Conservation (phyloP, 2,113 vertebrate genomes). For the Vulpes lagopus region DNA sequence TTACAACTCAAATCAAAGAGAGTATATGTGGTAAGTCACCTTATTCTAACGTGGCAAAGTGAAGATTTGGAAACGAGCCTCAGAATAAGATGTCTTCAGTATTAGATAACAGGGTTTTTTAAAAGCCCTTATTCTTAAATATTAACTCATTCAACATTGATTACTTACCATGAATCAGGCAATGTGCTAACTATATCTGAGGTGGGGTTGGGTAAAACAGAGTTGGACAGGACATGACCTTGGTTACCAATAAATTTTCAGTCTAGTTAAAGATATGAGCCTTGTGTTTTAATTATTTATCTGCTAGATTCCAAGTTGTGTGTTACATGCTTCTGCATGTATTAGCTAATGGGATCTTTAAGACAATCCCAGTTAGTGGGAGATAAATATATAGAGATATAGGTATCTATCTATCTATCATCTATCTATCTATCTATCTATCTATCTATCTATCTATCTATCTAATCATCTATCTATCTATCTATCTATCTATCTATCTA, state of each 20-base stretch:
- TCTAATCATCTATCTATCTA: too few species aligned
- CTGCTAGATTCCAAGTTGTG: background rate
- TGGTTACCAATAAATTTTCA: background rate
- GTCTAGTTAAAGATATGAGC: background rate
- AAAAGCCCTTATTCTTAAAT: background rate
- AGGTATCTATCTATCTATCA: too few species aligned
- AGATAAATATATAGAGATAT: background rate
- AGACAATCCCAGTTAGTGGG: background rate
- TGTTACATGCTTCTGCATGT: background rate
- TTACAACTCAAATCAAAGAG: slow-evolving; percentile 43
- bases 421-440: too few species aligned
- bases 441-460: too few species aligned
- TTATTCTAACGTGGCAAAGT: background rate
- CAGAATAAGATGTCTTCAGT: slow-evolving; percentile 8
- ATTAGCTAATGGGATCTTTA: background rate
- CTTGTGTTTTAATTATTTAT: background rate
- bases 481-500: too few species aligned
- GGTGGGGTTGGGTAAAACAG: background rate
- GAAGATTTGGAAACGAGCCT: background rate
- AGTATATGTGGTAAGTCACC: background rate
- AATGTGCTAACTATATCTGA: background rate
- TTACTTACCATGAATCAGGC: background rate
- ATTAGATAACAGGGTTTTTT: background rate
- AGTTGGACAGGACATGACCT: background rate
- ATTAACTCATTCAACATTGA: background rate